phyloP scores from a whole-genome alignment of 2,888 invertebrate genomes.

The Helleia helle region DNA sequence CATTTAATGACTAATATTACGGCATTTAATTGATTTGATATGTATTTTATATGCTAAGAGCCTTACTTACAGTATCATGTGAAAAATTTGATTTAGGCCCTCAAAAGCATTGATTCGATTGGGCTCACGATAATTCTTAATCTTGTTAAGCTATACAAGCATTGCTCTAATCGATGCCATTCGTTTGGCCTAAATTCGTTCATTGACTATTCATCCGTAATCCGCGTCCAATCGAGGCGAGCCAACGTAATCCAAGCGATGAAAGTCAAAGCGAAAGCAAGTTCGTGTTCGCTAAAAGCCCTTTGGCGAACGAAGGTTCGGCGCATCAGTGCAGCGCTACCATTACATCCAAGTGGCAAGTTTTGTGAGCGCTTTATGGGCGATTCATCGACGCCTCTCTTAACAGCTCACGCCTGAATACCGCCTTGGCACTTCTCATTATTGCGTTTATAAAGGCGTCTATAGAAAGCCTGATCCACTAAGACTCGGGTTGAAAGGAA shows the following conservation, averaged over 20 bases:
- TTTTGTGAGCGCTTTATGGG: conserved; percentile 62
- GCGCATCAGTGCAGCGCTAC: conserved; percentile 20
- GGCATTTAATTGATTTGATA: too few species aligned
- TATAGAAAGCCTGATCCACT: conserved; percentile 65
- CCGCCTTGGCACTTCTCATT: conserved; percentile 69
- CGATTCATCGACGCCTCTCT: conserved; percentile 68
- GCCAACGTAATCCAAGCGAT: conserved; percentile 45
- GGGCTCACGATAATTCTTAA: too few species aligned
- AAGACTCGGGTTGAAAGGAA: conserved; percentile 65
- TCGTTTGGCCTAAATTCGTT: conserved; percentile 47
- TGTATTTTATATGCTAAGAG: too few species aligned
- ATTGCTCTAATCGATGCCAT: conserved; percentile 30
- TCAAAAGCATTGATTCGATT: too few species aligned
- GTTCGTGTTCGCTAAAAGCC: conserved; percentile 56
- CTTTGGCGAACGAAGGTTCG: conserved; percentile 39
- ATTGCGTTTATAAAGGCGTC: conserved; percentile 72
- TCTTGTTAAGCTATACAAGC: conserved; percentile 26
- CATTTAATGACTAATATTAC: too few species aligned
- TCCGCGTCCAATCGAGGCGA: conserved; percentile 45
- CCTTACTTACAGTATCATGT: too few species aligned
- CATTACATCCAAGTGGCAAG: conserved; percentile 51
- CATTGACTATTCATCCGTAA: conserved; percentile 52
- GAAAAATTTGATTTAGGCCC: too few species aligned
- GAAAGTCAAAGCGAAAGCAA: conserved; percentile 58
- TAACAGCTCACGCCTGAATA: conserved; percentile 62